These are phyloP conservation scores for Megaceryle torquata DNA, from an alignment of 2,113 vertebrate genomes.

Conservation along the genomic window DNA sequence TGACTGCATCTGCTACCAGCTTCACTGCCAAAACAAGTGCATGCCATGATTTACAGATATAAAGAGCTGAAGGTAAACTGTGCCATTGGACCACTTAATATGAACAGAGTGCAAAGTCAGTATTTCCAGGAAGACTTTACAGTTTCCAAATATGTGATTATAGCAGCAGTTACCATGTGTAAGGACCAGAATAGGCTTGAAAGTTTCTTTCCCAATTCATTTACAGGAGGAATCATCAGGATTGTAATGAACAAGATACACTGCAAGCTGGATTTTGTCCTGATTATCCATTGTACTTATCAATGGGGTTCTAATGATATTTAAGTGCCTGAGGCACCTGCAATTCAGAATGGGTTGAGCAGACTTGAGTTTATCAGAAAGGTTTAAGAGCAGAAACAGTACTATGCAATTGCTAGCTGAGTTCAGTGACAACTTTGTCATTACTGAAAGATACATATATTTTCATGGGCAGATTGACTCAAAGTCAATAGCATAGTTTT, in stretches of 20 bases:
- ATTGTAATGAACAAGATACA: not conserved
- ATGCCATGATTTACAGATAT: not conserved
- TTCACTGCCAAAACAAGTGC: not conserved
- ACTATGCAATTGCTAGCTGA: not conserved
- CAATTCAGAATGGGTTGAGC: not conserved
- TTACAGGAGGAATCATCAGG: not conserved
- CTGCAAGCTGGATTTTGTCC: not conserved
- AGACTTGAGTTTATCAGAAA: not conserved
- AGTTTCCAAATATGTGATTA: not conserved
- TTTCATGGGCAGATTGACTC: rapidly evolving
- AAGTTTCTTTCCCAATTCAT: not conserved
- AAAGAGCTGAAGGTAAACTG: not conserved
- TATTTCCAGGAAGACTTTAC: not conserved
- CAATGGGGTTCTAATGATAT: not conserved
- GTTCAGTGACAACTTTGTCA: not conserved
- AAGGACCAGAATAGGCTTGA: not conserved
- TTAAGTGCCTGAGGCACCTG: not conserved
- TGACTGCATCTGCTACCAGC: not conserved
- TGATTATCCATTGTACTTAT: not conserved
- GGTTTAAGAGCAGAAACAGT: not conserved
- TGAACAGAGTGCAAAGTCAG: not conserved
- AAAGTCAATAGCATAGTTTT: not conserved
- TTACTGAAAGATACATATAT: not conserved
- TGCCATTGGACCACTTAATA: not conserved
- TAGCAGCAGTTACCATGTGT: not conserved